phyloP scores from a whole-genome alignment of 1,140 invertebrate species.

The Bombus waltoni region DNA sequence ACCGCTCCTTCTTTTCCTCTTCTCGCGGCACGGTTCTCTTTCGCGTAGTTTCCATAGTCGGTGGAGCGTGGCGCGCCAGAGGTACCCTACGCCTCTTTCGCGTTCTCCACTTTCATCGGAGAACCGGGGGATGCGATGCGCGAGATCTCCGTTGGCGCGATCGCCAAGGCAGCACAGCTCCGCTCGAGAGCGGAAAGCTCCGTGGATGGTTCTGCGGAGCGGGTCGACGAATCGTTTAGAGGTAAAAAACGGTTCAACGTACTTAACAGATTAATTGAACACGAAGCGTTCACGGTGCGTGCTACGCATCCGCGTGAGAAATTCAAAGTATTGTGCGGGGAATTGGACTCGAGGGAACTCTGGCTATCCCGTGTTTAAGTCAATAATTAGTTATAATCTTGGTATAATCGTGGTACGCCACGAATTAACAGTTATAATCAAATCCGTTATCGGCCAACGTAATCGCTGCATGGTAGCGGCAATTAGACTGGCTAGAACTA shows the following conservation, averaged over 20 bases:
- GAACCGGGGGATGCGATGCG: too few relatives aligned
- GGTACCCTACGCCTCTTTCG: background rate
- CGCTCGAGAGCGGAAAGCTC: background rate
- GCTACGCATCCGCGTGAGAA: slow-evolving; percentile 60
- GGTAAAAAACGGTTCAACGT: slow-evolving; percentile 58
- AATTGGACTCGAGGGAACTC: slow-evolving; percentile 41
- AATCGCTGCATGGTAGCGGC: slow-evolving; percentile 38
- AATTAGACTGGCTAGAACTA: slow-evolving; percentile 48
- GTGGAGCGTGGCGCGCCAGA: background rate
- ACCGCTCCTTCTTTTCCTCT: background rate
- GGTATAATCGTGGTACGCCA: slow-evolving; percentile 49
- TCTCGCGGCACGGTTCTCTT: background rate
- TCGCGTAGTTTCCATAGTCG: background rate
- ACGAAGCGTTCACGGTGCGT: slow-evolving; percentile 58
- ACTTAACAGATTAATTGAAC: slow-evolving; percentile 57
- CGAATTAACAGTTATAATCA: slow-evolving; percentile 54
- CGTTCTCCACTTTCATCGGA: background rate
- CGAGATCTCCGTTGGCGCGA: background rate
- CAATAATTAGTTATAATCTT: slow-evolving; percentile 65
- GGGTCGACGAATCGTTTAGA: slow-evolving; percentile 10
- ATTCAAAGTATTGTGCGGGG: slow-evolving; percentile 50
- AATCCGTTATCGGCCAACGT: slow-evolving; percentile 57
- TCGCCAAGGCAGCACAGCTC: too few relatives aligned
- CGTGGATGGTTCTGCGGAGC: background rate
- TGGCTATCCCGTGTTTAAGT: slow-evolving; percentile 31